Conservation (phyloP, 2,888 invertebrate genomes). For the Ommatoiulus sabulosus region DNA sequence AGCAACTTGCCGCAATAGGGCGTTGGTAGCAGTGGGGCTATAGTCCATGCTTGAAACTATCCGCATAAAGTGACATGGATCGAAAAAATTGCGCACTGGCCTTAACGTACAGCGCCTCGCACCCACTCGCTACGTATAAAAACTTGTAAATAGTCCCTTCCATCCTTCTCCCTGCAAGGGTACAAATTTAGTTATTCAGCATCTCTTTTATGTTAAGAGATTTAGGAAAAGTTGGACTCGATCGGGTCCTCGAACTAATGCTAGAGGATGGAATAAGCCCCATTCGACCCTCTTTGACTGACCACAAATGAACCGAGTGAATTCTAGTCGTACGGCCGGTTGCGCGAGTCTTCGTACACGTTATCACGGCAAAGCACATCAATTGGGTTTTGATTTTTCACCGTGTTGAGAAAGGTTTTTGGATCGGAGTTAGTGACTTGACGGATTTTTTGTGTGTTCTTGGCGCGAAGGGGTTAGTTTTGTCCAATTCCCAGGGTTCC, state of each 20-base stretch:
- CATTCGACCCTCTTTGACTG: neutral
- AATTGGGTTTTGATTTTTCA: too few species aligned
- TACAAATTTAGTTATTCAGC: conserved; percentile 16
- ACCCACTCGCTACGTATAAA: neutral
- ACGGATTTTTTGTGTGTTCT: too few species aligned
- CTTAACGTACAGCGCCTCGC: conserved; percentile 9
- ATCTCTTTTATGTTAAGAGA: conserved; percentile 44
- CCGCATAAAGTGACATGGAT: neutral
- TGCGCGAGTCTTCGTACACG: neutral
- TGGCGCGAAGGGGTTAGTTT: too few species aligned
- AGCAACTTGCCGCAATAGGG: too few species aligned
- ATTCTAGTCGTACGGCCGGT: conserved; percentile 24
- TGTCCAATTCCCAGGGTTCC: too few species aligned
- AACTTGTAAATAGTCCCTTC: conserved; percentile 12
- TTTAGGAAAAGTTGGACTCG: neutral
- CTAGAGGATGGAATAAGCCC: neutral
- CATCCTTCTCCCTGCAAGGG: conserved; percentile 37
- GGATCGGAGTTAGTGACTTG: too few species aligned
- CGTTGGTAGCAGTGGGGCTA: neutral
- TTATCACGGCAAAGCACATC: too few species aligned
- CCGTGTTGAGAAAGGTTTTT: too few species aligned
- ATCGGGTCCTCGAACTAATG: neutral
- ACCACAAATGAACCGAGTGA: neutral
- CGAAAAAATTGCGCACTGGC: neutral
- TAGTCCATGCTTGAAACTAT: neutral